Conservation (phyloP, 2,888 invertebrate species). For the Vesta saturnalis region DNA sequence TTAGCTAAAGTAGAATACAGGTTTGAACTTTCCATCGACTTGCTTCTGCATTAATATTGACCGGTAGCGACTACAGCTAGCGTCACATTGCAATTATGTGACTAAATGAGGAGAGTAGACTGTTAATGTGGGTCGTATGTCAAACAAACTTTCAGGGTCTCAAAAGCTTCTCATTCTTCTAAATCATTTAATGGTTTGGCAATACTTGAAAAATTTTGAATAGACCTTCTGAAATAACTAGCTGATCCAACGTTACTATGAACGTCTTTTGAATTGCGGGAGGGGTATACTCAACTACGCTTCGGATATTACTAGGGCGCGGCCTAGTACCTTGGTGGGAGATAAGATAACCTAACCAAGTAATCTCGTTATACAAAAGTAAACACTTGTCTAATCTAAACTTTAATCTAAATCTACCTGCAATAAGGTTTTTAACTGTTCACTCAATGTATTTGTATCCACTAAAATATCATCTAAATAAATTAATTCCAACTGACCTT, state of each 20-base stretch:
- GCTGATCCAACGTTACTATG: too few species aligned
- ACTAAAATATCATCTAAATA: not conserved
- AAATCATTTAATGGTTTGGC: not conserved
- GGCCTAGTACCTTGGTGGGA: not conserved
- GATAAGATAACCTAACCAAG: not conserved
- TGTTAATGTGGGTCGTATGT: not conserved
- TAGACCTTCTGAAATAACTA: not conserved
- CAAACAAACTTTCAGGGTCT: not conserved
- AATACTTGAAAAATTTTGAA: not conserved
- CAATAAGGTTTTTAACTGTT: not conserved
- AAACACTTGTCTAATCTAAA: not conserved
- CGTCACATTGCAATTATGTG: not conserved
- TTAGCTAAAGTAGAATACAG: not conserved
- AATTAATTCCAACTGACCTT: not conserved
- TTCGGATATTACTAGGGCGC: not conserved
- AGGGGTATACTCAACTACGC: not conserved
- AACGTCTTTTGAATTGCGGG: too few species aligned
- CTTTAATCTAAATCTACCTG: not conserved
- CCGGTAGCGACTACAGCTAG: not conserved
- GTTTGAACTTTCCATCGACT: not conserved
- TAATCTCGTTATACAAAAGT: not conserved
- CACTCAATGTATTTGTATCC: too few species aligned
- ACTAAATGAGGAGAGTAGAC: not conserved
- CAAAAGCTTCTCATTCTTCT: not conserved
- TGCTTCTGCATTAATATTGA: not conserved